phyloP scores from a whole-genome alignment of 2,113 vertebrate genomes.

The Hydrochoerus hydrochaeris region DNA sequence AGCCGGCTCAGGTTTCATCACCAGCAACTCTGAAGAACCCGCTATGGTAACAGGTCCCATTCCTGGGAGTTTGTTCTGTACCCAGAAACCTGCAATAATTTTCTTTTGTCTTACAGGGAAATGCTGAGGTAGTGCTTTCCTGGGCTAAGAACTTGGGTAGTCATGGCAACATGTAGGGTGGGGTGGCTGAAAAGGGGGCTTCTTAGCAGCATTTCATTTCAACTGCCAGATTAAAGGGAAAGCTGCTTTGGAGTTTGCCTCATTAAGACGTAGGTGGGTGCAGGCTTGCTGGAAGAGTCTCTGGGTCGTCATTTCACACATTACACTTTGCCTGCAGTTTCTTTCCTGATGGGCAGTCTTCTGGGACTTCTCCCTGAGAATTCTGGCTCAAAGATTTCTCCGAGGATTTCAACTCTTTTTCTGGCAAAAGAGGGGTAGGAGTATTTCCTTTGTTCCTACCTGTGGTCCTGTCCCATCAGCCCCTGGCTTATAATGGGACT shows the following conservation, averaged over 20 bases:
- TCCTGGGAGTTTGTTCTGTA: slow-evolving; percentile 47
- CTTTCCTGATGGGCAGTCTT: background rate
- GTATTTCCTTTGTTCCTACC: slow-evolving; percentile 42
- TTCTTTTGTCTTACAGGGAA: slow-evolving; percentile 76
- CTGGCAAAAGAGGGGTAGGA: slow-evolving; percentile 38
- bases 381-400: background rate
- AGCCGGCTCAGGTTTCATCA: slow-evolving; percentile 60
- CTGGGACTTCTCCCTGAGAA: background rate
- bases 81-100: slow-evolving; percentile 69
- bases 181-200: slow-evolving; percentile 71
- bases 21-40: slow-evolving; percentile 42
- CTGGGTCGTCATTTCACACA: background rate
- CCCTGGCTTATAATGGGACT: slow-evolving; percentile 14
- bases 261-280: slow-evolving; percentile 62
- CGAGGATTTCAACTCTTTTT: slow-evolving; percentile 2
- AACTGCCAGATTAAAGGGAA: slow-evolving; percentile 80
- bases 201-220: slow-evolving; percentile 79
- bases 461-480: background rate
- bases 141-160: slow-evolving; percentile 77
- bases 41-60: slow-evolving; percentile 56
- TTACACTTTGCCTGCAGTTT: background rate
- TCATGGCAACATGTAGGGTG: slow-evolving; percentile 83
- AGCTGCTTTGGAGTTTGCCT: slow-evolving; percentile 59
- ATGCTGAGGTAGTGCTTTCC: slow-evolving; percentile 76
- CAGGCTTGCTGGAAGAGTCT: background rate